Base-by-base conservation (phyloP, 64 coral and sea anemone species). In the Trachythela sp. region DNA sequence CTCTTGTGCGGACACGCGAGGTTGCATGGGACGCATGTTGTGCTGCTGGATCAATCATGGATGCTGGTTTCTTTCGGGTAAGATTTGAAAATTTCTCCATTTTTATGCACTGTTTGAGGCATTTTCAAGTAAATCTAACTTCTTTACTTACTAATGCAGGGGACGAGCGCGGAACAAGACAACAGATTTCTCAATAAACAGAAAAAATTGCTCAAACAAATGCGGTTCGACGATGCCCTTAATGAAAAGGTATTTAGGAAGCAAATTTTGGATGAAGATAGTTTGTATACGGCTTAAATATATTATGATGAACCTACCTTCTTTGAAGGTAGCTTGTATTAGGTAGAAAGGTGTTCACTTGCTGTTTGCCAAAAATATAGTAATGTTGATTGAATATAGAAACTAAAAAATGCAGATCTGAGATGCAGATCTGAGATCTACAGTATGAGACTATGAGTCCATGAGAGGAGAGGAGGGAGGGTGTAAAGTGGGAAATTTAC, bases 171-270 rank as follows among this genome's bases (percentile, higher is more conserved):
- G 20, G 96, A 99, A 36, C 96, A 99, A 58, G 96, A 99, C 36
- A 99, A 99, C 83, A 91, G 96, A 43, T 99, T 99, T 70, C 89
- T 94, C 36, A 94, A 99, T 54, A 99, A 99, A 48, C 96, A 99
- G 70, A 99, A 94, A 54, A 99, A 99, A 91, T 84, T 99, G 32
- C 75, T 99, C 54, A 99, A 99, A 85, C 92, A 94, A 20, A 99
- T 99, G 88, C 87, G 91, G 20, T 99, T 99, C 85, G 96, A 94
- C 45, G 94, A 95, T 42, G 89, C 92, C 17, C 90, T 99, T 38
- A 90, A 92, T 15, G 92, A 99, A 43, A 99, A 99, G 96, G 96
- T 99, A 35, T 48, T 42, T 59, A 24, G 3, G 8, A 80, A 38
- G 20, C 4, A 37, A 18, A 80, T 38, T 15, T 80, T 80, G 9